Evolutionary conservation across 2,888 invertebrate species (phyloP), one percentile per base, ranked within the genome.

Genomic region (Adelognathus sp.): DNA sequence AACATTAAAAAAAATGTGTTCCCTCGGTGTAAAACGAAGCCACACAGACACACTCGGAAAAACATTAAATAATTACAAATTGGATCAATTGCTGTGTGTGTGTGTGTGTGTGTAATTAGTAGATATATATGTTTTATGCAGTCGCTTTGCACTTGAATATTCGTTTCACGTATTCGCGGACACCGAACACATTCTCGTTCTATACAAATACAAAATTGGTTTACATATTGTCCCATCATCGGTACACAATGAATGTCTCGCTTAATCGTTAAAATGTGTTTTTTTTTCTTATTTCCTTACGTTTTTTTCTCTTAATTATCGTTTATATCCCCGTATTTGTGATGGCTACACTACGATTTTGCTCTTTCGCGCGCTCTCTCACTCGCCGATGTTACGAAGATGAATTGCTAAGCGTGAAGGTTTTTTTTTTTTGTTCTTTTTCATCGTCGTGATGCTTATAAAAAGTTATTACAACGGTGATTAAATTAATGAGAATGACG

Each of bases 141-240:
- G 71, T 72, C 63, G 76, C 70, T 64, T 76, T 71, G 74, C 50
- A 69, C 44, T 76, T 74, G 63, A 50, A 66, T 74, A 73, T 44
- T 76, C 58, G 63, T 67, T n/a, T 67, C 73, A 66, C 60, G 73
- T 50, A 69, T 64, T 75, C 46, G 71, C 33, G 21, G 41, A 61
- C 58, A 81, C 56, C 70, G 64, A 66, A 50, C 66, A 56, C 21
- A 14, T 50, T 18, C 64, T 74, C 73, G 70, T 75, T 81, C 86
- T 88, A 89, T 90, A 90, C 89, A 90, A 87, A 89, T 90, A 90
- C 89, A 90, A 90, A 90, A 88, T 88, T 82, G 87, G 87, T 81
- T 88, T 50, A 50, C 46, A 90, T 90, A 89, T 90, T 88, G 88
- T 89, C 88, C 46, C 46, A 50, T 50, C 86, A 87, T 86, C 87